Evolutionary conservation across 2,888 invertebrate genomes (phyloP).

Genomic region (Biston betularia): DNA sequence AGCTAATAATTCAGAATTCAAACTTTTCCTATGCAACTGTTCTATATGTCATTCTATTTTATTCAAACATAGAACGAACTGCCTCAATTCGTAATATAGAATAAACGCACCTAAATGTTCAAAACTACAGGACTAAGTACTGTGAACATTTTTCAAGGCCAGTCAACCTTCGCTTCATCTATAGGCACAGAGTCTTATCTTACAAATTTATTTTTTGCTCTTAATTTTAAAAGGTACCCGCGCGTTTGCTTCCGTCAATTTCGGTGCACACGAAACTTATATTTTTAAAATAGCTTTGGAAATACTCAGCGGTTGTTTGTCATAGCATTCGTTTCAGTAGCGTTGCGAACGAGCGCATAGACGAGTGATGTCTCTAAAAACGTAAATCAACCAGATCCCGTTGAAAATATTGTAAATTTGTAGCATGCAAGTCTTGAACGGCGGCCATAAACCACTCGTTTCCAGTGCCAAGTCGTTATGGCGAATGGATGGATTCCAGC

Average conservation of each 20-base stretch:
- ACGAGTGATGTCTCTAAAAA: slow-evolving; percentile 38
- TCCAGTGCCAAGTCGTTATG: slow-evolving; percentile 84
- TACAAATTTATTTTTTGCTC: neutral
- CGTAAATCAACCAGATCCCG: slow-evolving; percentile 48
- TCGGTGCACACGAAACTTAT: slow-evolving; percentile 22
- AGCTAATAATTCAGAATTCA: neutral
- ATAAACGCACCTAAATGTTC: no score
- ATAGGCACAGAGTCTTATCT: neutral
- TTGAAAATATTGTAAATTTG: slow-evolving; percentile 47
- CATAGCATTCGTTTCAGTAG: slow-evolving; percentile 23
- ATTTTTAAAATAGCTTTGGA: slow-evolving; percentile 19
- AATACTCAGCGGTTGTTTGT: slow-evolving; percentile 25
- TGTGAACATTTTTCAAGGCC: neutral
- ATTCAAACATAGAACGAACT: neutral
- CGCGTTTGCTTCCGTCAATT: neutral
- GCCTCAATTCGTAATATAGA: neutral
- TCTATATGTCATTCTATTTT: neutral
- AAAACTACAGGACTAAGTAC: no score
- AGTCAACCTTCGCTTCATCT: neutral
- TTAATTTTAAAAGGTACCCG: neutral
- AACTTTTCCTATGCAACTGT: neutral
- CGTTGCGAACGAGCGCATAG: slow-evolving; percentile 23
- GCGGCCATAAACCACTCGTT: slow-evolving; percentile 73
- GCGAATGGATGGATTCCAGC: slow-evolving; percentile 68
- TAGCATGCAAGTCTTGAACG: slow-evolving; percentile 67